These are phyloP conservation scores for Drosophila equinoxialis DNA, from an alignment of 1,140 invertebrate genomes.

Conservation along the genomic window DNA sequence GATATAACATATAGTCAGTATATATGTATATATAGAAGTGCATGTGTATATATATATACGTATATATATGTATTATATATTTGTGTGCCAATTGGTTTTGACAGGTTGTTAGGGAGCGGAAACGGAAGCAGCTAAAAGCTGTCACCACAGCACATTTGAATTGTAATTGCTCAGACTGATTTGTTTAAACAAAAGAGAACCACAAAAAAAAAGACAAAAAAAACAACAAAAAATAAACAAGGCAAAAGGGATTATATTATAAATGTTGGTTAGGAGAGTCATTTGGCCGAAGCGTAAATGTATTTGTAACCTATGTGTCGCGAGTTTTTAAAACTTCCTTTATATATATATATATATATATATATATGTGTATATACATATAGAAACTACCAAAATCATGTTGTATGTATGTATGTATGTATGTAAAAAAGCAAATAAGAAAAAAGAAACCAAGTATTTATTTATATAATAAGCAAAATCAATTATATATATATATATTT, in stretches of 20 bases:
- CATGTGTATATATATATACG: too few species aligned
- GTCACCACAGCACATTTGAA: slow-evolving; percentile 52
- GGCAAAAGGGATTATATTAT: slow-evolving; percentile 3
- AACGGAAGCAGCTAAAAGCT: slow-evolving; percentile 52
- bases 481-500: slow-evolving; percentile 23
- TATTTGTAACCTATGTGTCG: slow-evolving; percentile 20
- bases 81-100: slow-evolving; percentile 64
- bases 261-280: slow-evolving; percentile 18
- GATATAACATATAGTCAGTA: slow-evolving; percentile 11
- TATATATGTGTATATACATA: slow-evolving; percentile 12
- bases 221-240: slow-evolving; percentile 1
- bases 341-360: slow-evolving; percentile 12
- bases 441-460: slow-evolving; percentile 58
- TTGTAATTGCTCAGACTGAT: slow-evolving; percentile 80
- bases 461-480: slow-evolving; percentile 33
- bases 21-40: too few species aligned
- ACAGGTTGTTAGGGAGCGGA: slow-evolving; percentile 60
- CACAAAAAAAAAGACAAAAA: neutral
- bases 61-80: slow-evolving; percentile 31
- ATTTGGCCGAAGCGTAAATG: neutral
- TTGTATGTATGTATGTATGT: slow-evolving; percentile 15
- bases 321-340: slow-evolving; percentile 69
- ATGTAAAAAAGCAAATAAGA: slow-evolving; percentile 21
- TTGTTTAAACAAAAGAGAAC: slow-evolving; percentile 42
- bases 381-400: slow-evolving; percentile 10